Percentiles rank a stretch among this genome's conserved stretches.
Conservation (phyloP, 2,888 invertebrate genomes). For the Leptura quadrifasciata region DNA sequence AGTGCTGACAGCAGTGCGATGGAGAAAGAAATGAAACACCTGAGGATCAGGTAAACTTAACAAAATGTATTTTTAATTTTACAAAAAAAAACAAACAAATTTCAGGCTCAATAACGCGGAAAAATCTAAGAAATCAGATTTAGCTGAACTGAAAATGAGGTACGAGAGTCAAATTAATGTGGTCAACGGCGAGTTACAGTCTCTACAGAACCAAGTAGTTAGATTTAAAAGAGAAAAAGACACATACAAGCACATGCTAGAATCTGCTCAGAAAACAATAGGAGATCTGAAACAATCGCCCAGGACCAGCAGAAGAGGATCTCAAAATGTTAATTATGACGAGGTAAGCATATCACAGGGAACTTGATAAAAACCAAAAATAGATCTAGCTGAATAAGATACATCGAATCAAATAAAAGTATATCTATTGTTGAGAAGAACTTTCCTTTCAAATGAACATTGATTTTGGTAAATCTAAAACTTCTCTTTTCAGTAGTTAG, state of each 20-base stretch:
- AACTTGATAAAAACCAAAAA: too few species aligned
- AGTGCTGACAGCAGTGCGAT: slow-evolving; percentile 85
- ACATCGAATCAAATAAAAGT: too few species aligned
- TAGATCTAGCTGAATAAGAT: too few species aligned
- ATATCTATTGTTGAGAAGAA: too few species aligned
- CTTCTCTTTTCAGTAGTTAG: too few species aligned
- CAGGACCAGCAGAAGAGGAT: slow-evolving; percentile 74
- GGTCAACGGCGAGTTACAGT: slow-evolving; percentile 88
- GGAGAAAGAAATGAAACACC: slow-evolving; percentile 84
- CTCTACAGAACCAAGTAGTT: slow-evolving; percentile 86
- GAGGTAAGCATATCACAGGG: slow-evolving; percentile 76
- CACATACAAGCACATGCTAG: slow-evolving; percentile 92
- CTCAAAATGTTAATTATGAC: slow-evolving; percentile 83
- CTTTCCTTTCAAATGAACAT: too few species aligned
- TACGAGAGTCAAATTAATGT: slow-evolving; percentile 90
- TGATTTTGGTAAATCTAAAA: too few species aligned
- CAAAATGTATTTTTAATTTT: not conserved
- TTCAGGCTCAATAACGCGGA: slow-evolving; percentile 78
- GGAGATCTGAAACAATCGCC: slow-evolving; percentile 83
- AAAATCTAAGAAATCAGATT: slow-evolving; percentile 84
- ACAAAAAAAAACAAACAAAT: slow-evolving; percentile 3
- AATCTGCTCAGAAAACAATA: slow-evolving; percentile 90
- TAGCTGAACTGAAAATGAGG: slow-evolving; percentile 87
- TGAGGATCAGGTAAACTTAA: slow-evolving; percentile 77
- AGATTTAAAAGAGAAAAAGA: slow-evolving; percentile 92